Conservation (phyloP, 1,140 invertebrate species). For the Aphelinus certus region DNA sequence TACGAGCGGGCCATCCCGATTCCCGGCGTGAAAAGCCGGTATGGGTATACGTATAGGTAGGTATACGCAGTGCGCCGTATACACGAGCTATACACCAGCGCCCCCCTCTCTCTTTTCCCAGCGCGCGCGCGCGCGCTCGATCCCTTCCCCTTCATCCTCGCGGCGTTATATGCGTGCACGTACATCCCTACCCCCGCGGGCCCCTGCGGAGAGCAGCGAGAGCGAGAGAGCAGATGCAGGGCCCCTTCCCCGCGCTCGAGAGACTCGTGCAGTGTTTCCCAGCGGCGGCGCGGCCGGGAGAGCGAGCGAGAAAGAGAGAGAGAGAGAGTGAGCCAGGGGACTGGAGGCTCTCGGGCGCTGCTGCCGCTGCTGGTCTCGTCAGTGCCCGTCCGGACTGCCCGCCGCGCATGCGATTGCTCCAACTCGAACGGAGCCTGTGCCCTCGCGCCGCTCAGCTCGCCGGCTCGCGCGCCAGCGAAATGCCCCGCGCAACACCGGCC, state of each 20-base stretch:
- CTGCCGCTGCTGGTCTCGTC: not conserved
- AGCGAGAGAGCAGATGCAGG: not conserved
- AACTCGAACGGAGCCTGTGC: not conserved
- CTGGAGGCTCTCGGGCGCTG: not conserved
- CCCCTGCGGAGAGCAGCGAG: constrained; percentile 8
- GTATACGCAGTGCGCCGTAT: no score
- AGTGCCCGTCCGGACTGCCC: constrained; percentile 18
- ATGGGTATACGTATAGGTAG: no score
- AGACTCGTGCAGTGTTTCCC: no score
- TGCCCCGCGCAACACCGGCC: no score
- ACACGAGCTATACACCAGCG: not conserved
- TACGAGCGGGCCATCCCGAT: constrained; percentile 19
- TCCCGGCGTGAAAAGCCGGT: no score
- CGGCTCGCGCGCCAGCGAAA: not conserved
- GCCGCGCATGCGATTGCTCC: not conserved
- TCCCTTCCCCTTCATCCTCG: not conserved
- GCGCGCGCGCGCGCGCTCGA: no score
- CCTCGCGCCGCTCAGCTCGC: not conserved
- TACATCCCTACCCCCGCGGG: not conserved
- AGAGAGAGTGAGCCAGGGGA: no score
- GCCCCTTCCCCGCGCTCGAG: not conserved
- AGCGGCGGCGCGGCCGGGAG: no score
- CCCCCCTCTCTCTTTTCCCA: not conserved
- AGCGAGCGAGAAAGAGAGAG: no score
- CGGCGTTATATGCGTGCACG: not conserved